Evolutionary conservation across 2,797 vertebrate genomes (phyloP), one percentile per base, ranked within the genome.

Genomic region (Chromobotia macracanthus): DNA sequence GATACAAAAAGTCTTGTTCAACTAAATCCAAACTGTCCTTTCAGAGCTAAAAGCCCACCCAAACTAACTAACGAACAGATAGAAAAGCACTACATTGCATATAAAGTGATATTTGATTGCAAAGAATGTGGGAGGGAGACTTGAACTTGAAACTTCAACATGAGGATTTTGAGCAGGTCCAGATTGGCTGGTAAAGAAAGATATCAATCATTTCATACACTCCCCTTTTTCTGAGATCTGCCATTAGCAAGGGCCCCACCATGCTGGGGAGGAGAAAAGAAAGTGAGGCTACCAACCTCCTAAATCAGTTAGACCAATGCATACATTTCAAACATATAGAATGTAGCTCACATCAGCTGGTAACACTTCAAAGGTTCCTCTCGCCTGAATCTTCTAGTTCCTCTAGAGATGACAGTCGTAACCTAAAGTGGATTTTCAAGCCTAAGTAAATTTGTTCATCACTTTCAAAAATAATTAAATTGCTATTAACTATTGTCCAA

Each of bases 101-200:
- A 35, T 35, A 51, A 50, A 44, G 72, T 48, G 80, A 16, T 46
- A 15, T 84, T 80, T 75, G 73, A 65, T 67, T 66, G 61, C 3
- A 23, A 82, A 35, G 67, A 79, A 81, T 84, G 69, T 76, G 72
- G 60, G 53, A 79, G 76, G 53, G 66, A 72, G 44, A 77, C 53
- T 55, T 46, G 5, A 65, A 51, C n/a, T n/a, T n/a, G n/a, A 79
- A 74, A 48, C 21, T 64, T 44, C 55, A 25, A 28, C 38, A 51
- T 71, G 71, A 64, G 38, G 28, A 71, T 69, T 75, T 55, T 72
- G 60, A 79, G 72, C 66, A 51, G 63, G 31, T 55, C 38, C 41
- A 56, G 69, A 69, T 76, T 66, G 56, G n/a, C 68, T 38, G n/a
- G 50, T 75, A 38, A 35, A 61, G 68, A 46, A 58, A 46, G 13